Base-by-base conservation (phyloP, 2,113 vertebrate species). In the Hippocampus comes region DNA sequence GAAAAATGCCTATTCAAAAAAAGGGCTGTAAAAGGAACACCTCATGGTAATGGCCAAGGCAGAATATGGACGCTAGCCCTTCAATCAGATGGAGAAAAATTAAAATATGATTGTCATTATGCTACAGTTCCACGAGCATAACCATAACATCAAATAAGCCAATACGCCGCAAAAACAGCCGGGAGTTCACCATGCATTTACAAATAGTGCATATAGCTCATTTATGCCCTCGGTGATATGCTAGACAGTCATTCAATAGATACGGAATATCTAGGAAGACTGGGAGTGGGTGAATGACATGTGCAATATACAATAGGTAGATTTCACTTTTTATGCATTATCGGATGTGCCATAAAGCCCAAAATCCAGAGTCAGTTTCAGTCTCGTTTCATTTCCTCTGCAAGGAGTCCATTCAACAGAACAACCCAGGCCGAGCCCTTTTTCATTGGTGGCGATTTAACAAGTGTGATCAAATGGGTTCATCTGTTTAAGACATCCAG, bases 121-220 rank as follows among this genome's bases (percentile, higher is more conserved):
- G 83, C 84, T 70, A 79, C 86, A 92, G 82, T 89, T 73, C 84
- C 81, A 88, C 74, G 70, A 87, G 76, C 80, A 87, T 76, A 88
- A 87, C 83, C 69, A 86, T 75, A 88, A 79, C 73, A 42, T 76
- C 75, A 1, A 74, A 82, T 64, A 81, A 78, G 75, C 78, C 34
- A 74, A 81, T 53, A 72, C 30, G 71, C 78, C 63, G 75, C 63
- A 57, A 82, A 38, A 68, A 59, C 27, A 78, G n/a, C 77, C 46
- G 41, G 27, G 78, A 70, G 74, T 59, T 72, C 85, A 84, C 83
- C 88, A 86, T 93, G 89, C 89, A 81, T 85, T 80, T 84, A 89
- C 77, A 87, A 88, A 93, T 88, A 92, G 91, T 95, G 94, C 93
- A 94, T 93, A 94, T 48, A 66, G 93, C 93, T 94, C 63, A 23